These are phyloP conservation scores for Siniperca obscura DNA, from an alignment of 2,797 vertebrate genomes.

Conservation along the genomic window DNA sequence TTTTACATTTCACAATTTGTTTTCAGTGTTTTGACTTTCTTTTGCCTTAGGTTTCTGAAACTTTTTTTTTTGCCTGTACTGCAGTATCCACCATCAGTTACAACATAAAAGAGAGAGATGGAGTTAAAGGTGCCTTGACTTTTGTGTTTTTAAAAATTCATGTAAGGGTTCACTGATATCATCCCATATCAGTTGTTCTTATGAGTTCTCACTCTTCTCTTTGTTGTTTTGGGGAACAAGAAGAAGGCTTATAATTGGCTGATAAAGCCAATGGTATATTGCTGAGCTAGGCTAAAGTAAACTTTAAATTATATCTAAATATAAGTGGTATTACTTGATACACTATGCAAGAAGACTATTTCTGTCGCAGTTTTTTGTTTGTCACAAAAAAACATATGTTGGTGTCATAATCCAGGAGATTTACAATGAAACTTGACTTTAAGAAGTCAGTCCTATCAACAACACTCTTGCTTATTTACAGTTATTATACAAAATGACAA, in stretches of 20 bases:
- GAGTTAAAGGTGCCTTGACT: neutral
- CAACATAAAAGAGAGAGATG: neutral
- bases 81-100: neutral
- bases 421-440: neutral
- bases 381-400: neutral
- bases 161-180: neutral
- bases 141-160: neutral
- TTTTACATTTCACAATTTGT: slow-evolving; percentile 7
- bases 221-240: neutral
- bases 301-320: neutral
- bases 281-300: neutral
- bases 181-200: neutral
- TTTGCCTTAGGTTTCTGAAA: slow-evolving; percentile 1
- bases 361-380: neutral
- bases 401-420: neutral
- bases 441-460: neutral
- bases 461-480: neutral
- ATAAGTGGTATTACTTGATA: neutral
- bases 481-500: neutral
- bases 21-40: slow-evolving; percentile 17
- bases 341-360: neutral
- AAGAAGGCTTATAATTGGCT: neutral
- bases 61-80: neutral
- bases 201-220: neutral
- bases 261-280: neutral